Evolutionary conservation across 2,888 invertebrate species (phyloP).

Genomic region (Eristalis tenax): DNA sequence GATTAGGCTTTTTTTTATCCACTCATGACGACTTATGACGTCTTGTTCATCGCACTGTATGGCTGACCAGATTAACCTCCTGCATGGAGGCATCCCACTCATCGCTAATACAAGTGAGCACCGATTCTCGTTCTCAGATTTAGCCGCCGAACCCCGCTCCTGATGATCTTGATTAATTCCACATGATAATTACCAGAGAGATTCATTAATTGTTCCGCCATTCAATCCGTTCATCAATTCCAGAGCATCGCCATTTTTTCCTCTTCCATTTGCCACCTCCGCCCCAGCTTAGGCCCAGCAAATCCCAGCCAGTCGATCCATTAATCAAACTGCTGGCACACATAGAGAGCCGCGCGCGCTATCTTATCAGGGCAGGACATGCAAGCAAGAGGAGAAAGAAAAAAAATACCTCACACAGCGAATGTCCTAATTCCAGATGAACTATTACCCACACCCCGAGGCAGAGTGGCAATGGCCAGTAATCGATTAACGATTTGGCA

Average conservation of each 20-base stretch:
- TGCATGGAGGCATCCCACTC: no score
- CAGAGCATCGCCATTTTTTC: not conserved
- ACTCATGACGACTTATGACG: not conserved
- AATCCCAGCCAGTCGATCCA: conserved; percentile 44
- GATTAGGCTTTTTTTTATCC: not conserved
- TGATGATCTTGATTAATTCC: conserved; percentile 62
- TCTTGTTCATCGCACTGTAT: no score
- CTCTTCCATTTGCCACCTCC: not conserved
- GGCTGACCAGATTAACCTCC: no score
- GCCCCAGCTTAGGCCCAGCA: not conserved
- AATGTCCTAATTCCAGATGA: conserved; percentile 60
- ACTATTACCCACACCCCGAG: conserved; percentile 18
- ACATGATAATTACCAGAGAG: conserved; percentile 57
- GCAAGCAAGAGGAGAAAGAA: not conserved
- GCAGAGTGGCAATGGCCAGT: conserved; percentile 40
- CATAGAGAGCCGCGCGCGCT: not conserved
- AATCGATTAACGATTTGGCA: conserved; percentile 64
- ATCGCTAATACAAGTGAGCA: not conserved
- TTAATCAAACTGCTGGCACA: conserved; percentile 58
- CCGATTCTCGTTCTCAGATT: not conserved
- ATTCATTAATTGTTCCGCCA: conserved; percentile 42
- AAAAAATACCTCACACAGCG: not conserved
- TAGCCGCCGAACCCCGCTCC: not conserved
- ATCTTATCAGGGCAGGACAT: conserved; percentile 60
- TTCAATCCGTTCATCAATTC: conserved; percentile 43